A percentile compares a stretch with the other conserved stretches of the same genome.
Evolutionary conservation across 2,113 vertebrate genomes (phyloP).

Genomic region (Micromys minutus): DNA sequence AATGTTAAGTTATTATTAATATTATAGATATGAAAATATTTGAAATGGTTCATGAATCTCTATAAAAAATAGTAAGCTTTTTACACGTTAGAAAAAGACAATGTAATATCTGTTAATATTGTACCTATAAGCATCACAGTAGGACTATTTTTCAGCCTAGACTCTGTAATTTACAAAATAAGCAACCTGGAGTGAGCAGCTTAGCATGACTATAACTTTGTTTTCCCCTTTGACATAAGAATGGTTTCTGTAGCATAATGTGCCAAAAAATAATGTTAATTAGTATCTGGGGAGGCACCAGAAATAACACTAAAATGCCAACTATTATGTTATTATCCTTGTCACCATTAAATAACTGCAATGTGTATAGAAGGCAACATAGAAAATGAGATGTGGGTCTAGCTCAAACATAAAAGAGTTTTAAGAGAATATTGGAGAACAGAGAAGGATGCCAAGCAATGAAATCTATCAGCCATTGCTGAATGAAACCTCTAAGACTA

Average conservation of each 20-base stretch:
- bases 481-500: accelerated
- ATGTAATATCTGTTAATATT: neutral
- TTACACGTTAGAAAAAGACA: neutral
- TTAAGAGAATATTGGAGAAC: neutral
- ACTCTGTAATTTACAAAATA: neutral
- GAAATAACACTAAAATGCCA: neutral
- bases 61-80: neutral
- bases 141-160: neutral
- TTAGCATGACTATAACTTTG: neutral
- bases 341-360: neutral
- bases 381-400: neutral
- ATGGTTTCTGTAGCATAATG: neutral
- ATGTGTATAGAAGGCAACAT: neutral
- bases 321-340: neutral
- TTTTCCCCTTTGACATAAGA: neutral
- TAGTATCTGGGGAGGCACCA: neutral
- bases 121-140: neutral
- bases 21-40: neutral
- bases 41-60: neutral
- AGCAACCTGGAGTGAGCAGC: neutral
- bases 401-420: neutral
- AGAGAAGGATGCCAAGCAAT: neutral
- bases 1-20: neutral
- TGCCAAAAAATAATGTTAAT: constrained; percentile 3
- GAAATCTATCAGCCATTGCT: neutral